phyloP scores from a whole-genome alignment of 2,888 invertebrate genomes.

The Drosophila colorata region DNA sequence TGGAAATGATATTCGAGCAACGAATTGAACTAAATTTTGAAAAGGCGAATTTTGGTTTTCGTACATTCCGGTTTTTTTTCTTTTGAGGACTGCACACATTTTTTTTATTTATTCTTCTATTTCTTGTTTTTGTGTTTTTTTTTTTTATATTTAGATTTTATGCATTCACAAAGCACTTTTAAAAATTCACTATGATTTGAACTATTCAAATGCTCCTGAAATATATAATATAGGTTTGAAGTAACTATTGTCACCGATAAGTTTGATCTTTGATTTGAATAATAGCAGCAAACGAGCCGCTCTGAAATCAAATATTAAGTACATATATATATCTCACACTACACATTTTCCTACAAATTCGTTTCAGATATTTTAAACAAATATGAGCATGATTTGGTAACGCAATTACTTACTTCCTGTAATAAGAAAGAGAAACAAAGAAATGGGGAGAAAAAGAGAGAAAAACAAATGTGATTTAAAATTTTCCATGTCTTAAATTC shows the following conservation, averaged over 20 bases:
- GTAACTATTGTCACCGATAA: neutral
- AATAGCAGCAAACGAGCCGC: conserved; percentile 14
- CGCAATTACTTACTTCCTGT: conserved; percentile 85
- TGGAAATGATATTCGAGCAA: conserved; percentile 62
- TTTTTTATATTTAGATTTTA: neutral
- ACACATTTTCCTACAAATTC: conserved; percentile 16
- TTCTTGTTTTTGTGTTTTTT: neutral
- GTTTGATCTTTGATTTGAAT: neutral
- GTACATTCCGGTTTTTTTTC: conserved; percentile 26
- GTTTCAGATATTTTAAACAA: conserved; percentile 24
- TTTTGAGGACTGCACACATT: conserved; percentile 13
- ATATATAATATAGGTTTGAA: neutral
- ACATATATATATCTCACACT: conserved; percentile 11
- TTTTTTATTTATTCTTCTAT: conserved; percentile 9
- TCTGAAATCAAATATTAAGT: neutral
- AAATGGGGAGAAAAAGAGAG: conserved; percentile 60
- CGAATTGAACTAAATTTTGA: conserved; percentile 37
- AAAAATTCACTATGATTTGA: conserved; percentile 1
- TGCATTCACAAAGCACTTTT: conserved; percentile 10
- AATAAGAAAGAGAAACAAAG: conserved; percentile 83
- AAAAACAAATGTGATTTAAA: conserved; percentile 69
- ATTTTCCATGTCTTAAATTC: conserved; percentile 60
- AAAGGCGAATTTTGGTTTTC: conserved; percentile 24
- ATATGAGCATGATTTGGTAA: conserved; percentile 35
- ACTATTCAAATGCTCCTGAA: neutral